These are phyloP conservation scores for Cetoscarus ocellatus DNA, from an alignment of 2,797 vertebrate genomes.

Conservation along the genomic window DNA sequence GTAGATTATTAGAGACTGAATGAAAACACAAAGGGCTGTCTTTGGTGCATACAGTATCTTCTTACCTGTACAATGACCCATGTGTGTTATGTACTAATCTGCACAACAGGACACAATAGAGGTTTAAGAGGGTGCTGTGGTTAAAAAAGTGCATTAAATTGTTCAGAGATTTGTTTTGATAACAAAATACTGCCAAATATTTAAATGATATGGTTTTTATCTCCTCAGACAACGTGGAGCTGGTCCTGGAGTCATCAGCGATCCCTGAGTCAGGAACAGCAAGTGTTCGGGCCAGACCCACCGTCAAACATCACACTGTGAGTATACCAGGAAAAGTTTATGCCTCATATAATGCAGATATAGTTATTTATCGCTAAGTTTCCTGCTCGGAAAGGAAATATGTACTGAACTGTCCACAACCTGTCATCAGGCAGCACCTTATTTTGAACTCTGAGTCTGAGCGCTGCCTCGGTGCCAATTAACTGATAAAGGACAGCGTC, in stretches of 20 bases:
- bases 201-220: slow-evolving; percentile 9
- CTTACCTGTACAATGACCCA: slow-evolving; percentile 28
- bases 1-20: slow-evolving; percentile 16
- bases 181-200: background rate
- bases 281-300: slow-evolving; percentile 84
- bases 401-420: background rate
- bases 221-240: slow-evolving; percentile 74
- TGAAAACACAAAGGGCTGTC: slow-evolving; percentile 26
- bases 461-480: background rate
- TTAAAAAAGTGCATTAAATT: background rate
- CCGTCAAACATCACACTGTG: slow-evolving; percentile 83
- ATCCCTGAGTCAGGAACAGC: slow-evolving; percentile 84
- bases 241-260: slow-evolving; percentile 63
- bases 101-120: background rate
- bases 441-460: slow-evolving; percentile 6
- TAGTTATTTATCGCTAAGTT: background rate
- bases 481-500: slow-evolving; percentile 23
- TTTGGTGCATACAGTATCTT: slow-evolving; percentile 13
- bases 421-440: background rate
- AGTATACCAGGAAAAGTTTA: slow-evolving; percentile 53
- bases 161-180: background rate
- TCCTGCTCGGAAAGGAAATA: background rate
- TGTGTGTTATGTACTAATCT: slow-evolving; percentile 21
- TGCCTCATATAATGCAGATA: no score
- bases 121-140: background rate